Evolutionary conservation across 1,140 invertebrate genomes (phyloP), one percentile per base, ranked within the genome.

Genomic region (Saccostrea cuccullata): DNA sequence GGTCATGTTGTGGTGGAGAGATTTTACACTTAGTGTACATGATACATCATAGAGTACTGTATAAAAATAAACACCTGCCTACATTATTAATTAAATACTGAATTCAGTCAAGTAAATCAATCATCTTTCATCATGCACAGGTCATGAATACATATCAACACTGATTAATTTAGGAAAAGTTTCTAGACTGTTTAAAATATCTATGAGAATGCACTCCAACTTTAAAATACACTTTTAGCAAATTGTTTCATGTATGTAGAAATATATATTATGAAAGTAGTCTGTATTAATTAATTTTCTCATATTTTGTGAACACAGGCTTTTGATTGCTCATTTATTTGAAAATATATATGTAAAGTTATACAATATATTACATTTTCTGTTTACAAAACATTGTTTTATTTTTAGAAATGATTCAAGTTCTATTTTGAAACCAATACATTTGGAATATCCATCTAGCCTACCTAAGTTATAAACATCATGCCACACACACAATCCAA

Each of bases 381-480:
- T 47, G 40, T 47, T 47, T 47, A 47, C 40, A 47, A 47, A 47
- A 47, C 58, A 60, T 15, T 60, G 58, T 60, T 20, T 15, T 60
- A 73, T 73, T 73, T 73, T 30, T 73, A 73, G 70, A 73, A 73
- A 26, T 73, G 70, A 73, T 23, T 73, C 70, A 30, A 36, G 70
- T 36, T 73, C 30, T 30, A 60, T 60, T 60, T 60, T 60, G 20
- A 60, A 17, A 17, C n/a, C 20, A 60, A 12, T 17, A 60, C 58
- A 60, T 12, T 60, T 17, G 70, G 70, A 30, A 73, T 73, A 73
- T 23, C 70, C 23, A 36, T 17, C n/a, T n/a, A n/a, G n/a, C n/a
- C n/a, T n/a, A n/a, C n/a, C n/a, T n/a, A n/a, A n/a, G n/a, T 11
- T 26, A 30, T 73, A 26, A 12, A 64, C 60, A 30, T 73, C 70